These are phyloP conservation scores for Crenuchus spilurus DNA, from an alignment of 2,797 vertebrate species.

Conservation along the genomic window DNA sequence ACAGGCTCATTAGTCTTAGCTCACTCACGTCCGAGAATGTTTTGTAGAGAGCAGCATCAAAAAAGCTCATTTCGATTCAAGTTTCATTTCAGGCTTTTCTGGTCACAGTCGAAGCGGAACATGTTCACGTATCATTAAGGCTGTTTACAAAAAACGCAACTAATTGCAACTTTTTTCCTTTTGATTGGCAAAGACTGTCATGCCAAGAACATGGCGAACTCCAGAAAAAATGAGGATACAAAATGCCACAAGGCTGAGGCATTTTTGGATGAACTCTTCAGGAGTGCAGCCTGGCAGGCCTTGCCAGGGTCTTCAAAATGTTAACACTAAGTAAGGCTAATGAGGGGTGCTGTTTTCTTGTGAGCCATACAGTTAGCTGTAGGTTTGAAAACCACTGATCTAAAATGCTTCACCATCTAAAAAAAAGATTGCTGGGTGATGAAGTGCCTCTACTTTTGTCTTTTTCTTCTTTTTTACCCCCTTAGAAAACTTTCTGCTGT, in stretches of 20 bases:
- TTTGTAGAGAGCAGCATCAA: slow-evolving; percentile 1
- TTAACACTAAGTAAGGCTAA: not conserved
- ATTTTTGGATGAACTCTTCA: not conserved
- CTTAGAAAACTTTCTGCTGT: slow-evolving; percentile 48
- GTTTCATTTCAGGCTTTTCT: slow-evolving; percentile 33
- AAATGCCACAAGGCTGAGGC: not conserved
- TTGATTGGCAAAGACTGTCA: slow-evolving; percentile 41
- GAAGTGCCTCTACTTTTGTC: not conserved
- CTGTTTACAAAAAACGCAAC: slow-evolving; percentile 26
- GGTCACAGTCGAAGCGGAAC: slow-evolving; percentile 32
- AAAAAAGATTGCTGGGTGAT: not conserved
- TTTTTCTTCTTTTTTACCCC: slow-evolving; percentile 38
- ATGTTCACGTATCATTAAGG: slow-evolving; percentile 28
- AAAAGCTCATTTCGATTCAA: slow-evolving; percentile 15
- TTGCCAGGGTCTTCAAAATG: not conserved
- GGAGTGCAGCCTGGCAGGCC: not conserved
- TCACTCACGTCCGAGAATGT: slow-evolving; percentile 12
- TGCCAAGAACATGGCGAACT: slow-evolving; percentile 43
- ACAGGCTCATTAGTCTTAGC: slow-evolving; percentile 52
- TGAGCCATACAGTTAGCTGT: not conserved
- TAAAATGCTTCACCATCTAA: not conserved
- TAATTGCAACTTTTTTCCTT: slow-evolving; percentile 21
- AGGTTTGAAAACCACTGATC: not conserved
- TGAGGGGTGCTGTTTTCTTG: not conserved
- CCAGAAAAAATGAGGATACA: not conserved